Percentiles rank a stretch among this genome's conserved stretches.
Conservation (phyloP, 2,113 vertebrate species). For the Odobenus rosmarus region DNA sequence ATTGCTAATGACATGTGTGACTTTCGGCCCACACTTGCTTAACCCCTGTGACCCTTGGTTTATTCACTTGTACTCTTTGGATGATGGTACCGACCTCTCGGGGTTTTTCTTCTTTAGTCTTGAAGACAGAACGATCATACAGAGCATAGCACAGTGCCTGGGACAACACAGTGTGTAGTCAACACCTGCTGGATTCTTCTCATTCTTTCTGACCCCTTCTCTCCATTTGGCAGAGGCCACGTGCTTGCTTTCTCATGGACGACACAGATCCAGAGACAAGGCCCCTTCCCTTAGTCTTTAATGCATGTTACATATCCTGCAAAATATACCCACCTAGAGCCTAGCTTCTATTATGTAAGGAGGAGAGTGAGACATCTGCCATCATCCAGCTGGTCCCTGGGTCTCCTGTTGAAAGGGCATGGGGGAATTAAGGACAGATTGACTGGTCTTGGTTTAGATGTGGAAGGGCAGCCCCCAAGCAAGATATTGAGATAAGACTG, state of each 20-base stretch:
- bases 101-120: background rate
- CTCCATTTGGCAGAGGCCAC: background rate
- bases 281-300: background rate
- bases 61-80: background rate
- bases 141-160: background rate
- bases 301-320: background rate
- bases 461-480: background rate
- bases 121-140: background rate
- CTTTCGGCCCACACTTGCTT: background rate
- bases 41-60: background rate
- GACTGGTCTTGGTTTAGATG: background rate
- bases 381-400: background rate
- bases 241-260: background rate
- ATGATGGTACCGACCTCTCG: rapidly evolving
- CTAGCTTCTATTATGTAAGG: background rate
- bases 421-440: background rate
- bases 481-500: background rate
- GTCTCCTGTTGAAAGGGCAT: background rate
- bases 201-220: background rate
- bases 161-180: background rate
- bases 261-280: background rate
- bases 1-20: background rate
- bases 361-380: background rate
- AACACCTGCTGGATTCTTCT: background rate
- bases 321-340: background rate